phyloP scores from a whole-genome alignment of 1,140 invertebrate species.

The Lethrus apterus region DNA sequence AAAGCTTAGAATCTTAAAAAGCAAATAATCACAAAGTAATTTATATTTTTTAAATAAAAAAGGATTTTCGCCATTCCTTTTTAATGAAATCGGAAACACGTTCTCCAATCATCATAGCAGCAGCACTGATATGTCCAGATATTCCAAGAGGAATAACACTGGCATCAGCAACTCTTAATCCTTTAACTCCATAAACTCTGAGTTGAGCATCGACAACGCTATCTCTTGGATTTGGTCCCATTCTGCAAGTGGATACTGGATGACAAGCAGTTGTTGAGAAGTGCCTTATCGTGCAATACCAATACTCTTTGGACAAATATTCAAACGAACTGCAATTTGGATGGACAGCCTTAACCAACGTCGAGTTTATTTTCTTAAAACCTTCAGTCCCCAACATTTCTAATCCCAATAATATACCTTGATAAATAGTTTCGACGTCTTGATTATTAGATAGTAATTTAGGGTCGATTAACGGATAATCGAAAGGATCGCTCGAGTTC shows the following conservation, averaged over 20 bases:
- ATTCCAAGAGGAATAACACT: background rate
- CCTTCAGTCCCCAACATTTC: constrained; percentile 50
- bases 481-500: constrained; percentile 58
- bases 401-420: constrained; percentile 41
- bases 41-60: too few species aligned
- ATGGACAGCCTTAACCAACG: constrained; percentile 27
- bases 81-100: background rate
- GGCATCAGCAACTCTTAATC: constrained; percentile 8
- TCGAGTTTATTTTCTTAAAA: constrained; percentile 51
- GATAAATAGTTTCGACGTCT: constrained; percentile 45
- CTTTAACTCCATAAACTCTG: constrained; percentile 3
- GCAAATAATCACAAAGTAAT: too few species aligned
- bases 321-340: constrained; percentile 39
- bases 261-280: background rate
- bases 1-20: too few species aligned
- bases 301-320: constrained; percentile 25
- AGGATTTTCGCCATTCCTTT: too few species aligned
- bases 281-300: constrained; percentile 21
- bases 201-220: constrained; percentile 2
- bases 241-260: constrained; percentile 8
- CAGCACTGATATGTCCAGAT: background rate
- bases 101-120: constrained; percentile 2
- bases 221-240: constrained; percentile 3
- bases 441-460: constrained; percentile 67
- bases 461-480: constrained; percentile 70